Evolutionary conservation across 2,888 invertebrate genomes (phyloP), one percentile per base, ranked within the genome.

Genomic region (Volucella inanis): DNA sequence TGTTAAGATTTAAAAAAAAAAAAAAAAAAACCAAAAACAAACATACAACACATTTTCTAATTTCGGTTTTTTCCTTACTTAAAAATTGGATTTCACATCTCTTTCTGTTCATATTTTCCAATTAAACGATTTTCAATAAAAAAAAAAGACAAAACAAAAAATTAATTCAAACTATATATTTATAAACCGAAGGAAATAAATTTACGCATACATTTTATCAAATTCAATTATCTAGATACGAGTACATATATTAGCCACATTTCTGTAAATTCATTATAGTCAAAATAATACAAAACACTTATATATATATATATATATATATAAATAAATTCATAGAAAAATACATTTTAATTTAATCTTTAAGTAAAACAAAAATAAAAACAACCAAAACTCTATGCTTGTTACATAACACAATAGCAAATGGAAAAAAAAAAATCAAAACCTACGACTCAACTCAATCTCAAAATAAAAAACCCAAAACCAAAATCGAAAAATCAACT

Each of bases 361-460:
- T 72, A 72, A 76, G 61, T 87, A 84, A 83, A 87, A 80, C 39
- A 70, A 47, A 67, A 57, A 52, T 71, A 62, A 55, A 47, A 49
- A 80, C 67, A 70, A 31, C 31, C 55, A 87, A 80, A 75, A 67
- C 49, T 80, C 81, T 82, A 76, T 87, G 83, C 78, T 83, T 83
- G 65, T 79, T 74, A 80, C 68, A 81, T 87, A 87, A 87, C 87
- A 88, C 89, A 89, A 89, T 89, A 90, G 71, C 67, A 47, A 68
- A 52, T 38, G 31, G 6, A 11, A 71, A 83, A 43, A 18, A 52
- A 31, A 47, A 31, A 55, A 39, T 0, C 2, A 22, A n/a, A n/a
- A n/a, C n/a, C n/a, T n/a, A n/a, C n/a, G n/a, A n/a, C n/a, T n/a
- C n/a, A n/a, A n/a, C n/a, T n/a, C n/a, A n/a, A n/a, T n/a, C n/a